These are phyloP conservation scores for Neosalanx taihuensis DNA, from an alignment of 2,797 vertebrate species.

Conservation along the genomic window DNA sequence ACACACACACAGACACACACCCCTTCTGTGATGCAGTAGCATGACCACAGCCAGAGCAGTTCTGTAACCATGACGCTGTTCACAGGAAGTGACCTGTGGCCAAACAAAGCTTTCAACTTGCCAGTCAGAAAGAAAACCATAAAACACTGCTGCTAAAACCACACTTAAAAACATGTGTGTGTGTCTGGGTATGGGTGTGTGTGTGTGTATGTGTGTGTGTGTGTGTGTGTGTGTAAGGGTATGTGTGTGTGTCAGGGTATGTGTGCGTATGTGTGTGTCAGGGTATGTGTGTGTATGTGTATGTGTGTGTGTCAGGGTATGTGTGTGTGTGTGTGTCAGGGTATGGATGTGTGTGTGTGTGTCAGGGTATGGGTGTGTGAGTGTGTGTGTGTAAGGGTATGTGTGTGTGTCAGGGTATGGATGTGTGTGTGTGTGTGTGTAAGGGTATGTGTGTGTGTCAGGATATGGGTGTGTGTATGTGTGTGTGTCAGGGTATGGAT, in stretches of 20 bases:
- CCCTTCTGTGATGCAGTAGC: neutral
- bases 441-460: constrained; percentile 18
- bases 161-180: constrained; percentile 29
- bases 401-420: neutral
- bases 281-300: constrained; percentile 16
- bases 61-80: constrained; percentile 30
- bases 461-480: neutral
- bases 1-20: too few relatives aligned
- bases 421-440: constrained; percentile 22
- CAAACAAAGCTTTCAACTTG: constrained; percentile 38
- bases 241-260: constrained; percentile 15
- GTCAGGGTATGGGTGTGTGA: constrained; percentile 11
- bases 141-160: constrained; percentile 40
- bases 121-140: constrained; percentile 32
- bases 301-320: neutral
- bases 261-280: constrained; percentile 9
- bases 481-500: neutral
- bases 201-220: constrained; percentile 5
- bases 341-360: constrained; percentile 17
- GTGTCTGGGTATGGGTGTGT: constrained; percentile 21
- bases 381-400: neutral
- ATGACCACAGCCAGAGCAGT: constrained; percentile 24
- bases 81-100: constrained; percentile 28
- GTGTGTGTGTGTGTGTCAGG: too few relatives aligned
- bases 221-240: neutral